A percentile compares a stretch with the other conserved stretches of the same genome.
Conservation (phyloP, 2,797 vertebrate genomes). For the Pampus argenteus region DNA sequence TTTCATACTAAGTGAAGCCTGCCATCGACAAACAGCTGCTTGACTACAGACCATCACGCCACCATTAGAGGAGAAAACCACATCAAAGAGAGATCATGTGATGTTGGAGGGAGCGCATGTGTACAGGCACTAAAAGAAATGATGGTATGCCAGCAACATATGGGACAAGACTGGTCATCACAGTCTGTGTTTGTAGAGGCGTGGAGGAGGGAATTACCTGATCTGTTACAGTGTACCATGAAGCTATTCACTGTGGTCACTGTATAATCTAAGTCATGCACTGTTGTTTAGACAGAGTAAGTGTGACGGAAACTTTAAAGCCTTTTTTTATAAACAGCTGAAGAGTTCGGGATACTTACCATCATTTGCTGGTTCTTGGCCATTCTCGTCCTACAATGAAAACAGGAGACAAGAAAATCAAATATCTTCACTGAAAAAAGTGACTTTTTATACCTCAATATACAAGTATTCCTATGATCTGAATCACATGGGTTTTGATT, state of each 20-base stretch:
- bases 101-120: conserved; percentile 40
- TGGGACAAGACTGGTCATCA: conserved; percentile 1
- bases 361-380: conserved; percentile 75
- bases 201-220: conserved; percentile 41
- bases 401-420: conserved; percentile 48
- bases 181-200: conserved; percentile 30
- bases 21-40: conserved; percentile 69
- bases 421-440: not conserved
- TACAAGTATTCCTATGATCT: not conserved
- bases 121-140: conserved; percentile 16
- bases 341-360: conserved; percentile 72
- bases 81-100: conserved; percentile 66
- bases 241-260: conserved; percentile 41
- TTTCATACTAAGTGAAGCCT: conserved; percentile 59
- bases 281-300: conserved; percentile 56
- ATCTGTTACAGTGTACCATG: conserved; percentile 36
- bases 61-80: conserved; percentile 54
- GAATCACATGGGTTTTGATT: not conserved
- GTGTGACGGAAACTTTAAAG: conserved; percentile 26
- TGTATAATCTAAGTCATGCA: conserved; percentile 71
- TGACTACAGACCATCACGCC: conserved; percentile 39
- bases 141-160: conserved; percentile 13
- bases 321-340: conserved; percentile 24
- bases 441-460: not conserved
- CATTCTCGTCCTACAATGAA: conserved; percentile 77